Conservation (phyloP, 23 tunicate species). For the Trididemnum miniatum region DNA sequence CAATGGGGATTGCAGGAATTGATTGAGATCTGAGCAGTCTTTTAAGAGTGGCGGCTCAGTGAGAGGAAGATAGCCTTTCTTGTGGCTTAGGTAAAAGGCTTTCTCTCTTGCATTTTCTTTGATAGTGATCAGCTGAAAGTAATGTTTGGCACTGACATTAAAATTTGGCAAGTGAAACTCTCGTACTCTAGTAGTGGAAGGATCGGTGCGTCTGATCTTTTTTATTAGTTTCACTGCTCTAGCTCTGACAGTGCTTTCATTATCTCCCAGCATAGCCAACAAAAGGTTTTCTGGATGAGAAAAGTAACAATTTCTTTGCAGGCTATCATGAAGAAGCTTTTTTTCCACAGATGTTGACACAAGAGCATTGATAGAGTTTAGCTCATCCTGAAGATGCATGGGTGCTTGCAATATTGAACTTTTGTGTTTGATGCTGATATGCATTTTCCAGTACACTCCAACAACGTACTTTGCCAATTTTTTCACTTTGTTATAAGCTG, state of each 20-base stretch:
- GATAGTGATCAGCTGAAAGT: not conserved
- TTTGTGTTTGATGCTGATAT: not conserved
- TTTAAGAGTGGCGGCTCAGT: not conserved
- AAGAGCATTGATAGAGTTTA: not conserved
- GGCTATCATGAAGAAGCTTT: not conserved
- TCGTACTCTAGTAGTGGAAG: not conserved
- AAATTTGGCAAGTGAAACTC: not conserved
- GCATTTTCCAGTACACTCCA: not conserved
- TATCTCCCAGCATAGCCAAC: conserved; percentile 5
- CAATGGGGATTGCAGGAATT: not conserved
- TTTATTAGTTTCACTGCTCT: not conserved
- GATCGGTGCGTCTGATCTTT: not conserved
- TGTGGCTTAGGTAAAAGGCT: not conserved
- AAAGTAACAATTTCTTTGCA: not conserved
- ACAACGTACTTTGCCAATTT: not conserved
- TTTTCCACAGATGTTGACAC: not conserved
- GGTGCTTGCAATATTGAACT: not conserved
- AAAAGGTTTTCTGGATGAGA: not conserved
- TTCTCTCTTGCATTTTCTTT: not conserved
- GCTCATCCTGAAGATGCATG: not conserved
- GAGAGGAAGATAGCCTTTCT: not conserved
- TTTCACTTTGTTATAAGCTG: not conserved
- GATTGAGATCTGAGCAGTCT: conserved; percentile 8
- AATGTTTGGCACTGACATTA: not conserved
- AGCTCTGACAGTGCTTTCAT: conserved; percentile 12